phyloP scores from a whole-genome alignment of 2,113 vertebrate species.

The Pelusios castaneus region DNA sequence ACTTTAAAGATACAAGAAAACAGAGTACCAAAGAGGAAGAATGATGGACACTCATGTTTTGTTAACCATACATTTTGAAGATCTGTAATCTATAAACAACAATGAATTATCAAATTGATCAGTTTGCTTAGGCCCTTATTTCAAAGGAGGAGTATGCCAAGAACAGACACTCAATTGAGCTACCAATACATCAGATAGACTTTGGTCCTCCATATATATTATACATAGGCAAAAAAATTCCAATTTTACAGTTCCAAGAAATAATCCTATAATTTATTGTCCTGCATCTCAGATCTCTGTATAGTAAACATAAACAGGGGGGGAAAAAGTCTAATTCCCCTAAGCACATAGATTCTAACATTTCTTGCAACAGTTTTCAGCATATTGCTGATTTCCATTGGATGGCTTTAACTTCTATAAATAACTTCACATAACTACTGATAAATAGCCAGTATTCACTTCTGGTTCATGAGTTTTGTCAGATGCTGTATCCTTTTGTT shows the following conservation, averaged over 20 bases:
- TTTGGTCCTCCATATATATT: conserved; percentile 21
- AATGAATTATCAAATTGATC: conserved; percentile 45
- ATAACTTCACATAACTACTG: conserved; percentile 29
- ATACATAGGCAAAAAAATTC: conserved; percentile 18
- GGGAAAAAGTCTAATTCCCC: background rate
- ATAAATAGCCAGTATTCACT: conserved; percentile 17
- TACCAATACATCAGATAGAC: conserved; percentile 25
- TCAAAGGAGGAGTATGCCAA: background rate
- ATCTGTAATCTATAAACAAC: conserved; percentile 56
- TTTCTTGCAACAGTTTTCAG: background rate
- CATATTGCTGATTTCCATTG: conserved; percentile 29
- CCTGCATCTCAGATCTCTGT: conserved; percentile 9
- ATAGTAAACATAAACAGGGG: background rate
- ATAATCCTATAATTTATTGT: conserved; percentile 5
- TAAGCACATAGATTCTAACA: background rate
- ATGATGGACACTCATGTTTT: conserved; percentile 32
- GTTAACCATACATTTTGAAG: conserved; percentile 48
- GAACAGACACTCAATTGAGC: background rate
- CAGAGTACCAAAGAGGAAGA: conserved; percentile 18
- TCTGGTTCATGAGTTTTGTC: conserved; percentile 12
- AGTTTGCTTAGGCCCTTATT: conserved; percentile 19
- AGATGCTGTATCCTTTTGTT: conserved; percentile 24
- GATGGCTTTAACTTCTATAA: conserved; percentile 24
- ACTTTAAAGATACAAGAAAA: conserved; percentile 62
- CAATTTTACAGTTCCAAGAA: conserved; percentile 33